A percentile compares a stretch with the other conserved stretches of the same genome.
Evolutionary conservation across 1,140 invertebrate species (phyloP).

Genomic region (Arctopsyche grandis): DNA sequence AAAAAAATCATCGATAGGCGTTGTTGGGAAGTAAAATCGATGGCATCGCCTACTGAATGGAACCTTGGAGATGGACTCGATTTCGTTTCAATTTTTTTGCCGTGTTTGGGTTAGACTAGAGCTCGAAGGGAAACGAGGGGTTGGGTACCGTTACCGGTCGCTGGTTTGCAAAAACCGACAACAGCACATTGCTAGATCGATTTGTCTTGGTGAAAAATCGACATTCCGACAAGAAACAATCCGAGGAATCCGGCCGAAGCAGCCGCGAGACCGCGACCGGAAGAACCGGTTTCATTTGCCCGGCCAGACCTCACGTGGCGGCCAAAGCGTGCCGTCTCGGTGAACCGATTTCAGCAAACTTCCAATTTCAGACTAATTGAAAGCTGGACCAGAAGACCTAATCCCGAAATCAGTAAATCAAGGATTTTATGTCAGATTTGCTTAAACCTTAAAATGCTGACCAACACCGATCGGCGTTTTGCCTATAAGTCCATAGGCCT

Average conservation of each 20-base stretch:
- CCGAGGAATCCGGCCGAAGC: constrained; percentile 11
- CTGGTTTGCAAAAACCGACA: not conserved
- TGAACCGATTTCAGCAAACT: no score
- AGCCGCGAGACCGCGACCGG: not conserved
- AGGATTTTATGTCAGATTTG: no score
- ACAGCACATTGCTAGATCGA: constrained; percentile 8
- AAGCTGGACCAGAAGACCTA: no score
- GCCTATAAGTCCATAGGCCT: no score
- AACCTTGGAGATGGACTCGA: no score
- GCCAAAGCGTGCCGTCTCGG: no score
- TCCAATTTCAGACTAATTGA: no score
- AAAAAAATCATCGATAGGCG: not conserved
- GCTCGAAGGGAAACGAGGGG: not conserved
- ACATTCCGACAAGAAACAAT: constrained; percentile 33
- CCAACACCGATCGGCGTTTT: no score
- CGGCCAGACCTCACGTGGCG: constrained; percentile 1
- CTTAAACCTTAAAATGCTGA: no score
- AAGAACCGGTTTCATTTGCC: not conserved
- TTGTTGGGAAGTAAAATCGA: not conserved
- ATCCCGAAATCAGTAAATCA: no score
- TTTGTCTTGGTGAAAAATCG: constrained; percentile 34
- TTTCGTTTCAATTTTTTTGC: no score
- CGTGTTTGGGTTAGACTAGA: no score
- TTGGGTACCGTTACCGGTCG: constrained; percentile 23
- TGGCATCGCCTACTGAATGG: not conserved